These are phyloP conservation scores for Virgularia gustaviana DNA, from an alignment of 92 coral and sea anemone species.

Conservation along the genomic window DNA sequence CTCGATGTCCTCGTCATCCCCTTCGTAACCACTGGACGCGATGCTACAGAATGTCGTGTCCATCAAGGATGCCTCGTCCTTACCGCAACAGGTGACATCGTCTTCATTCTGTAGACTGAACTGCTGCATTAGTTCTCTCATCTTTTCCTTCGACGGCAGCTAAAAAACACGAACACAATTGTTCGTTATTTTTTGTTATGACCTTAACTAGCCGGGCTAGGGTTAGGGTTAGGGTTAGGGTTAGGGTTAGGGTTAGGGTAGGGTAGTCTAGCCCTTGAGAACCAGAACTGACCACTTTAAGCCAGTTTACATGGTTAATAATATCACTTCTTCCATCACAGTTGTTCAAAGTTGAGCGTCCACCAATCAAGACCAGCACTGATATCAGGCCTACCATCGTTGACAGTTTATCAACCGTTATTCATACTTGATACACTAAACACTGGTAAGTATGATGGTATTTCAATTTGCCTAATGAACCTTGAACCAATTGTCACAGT, in stretches of 20 bases:
- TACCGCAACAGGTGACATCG: slow-evolving; percentile 14
- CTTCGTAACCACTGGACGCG: slow-evolving; percentile 93
- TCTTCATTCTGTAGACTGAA: slow-evolving; percentile 16
- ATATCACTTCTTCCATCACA: too few species aligned
- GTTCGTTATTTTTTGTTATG: not conserved
- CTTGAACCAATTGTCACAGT: too few species aligned
- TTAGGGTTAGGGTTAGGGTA: too few species aligned
- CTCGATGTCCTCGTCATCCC: slow-evolving; percentile 91
- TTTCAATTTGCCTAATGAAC: too few species aligned
- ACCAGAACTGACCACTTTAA: too few species aligned
- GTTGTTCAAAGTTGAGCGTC: too few species aligned
- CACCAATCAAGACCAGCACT: too few species aligned
- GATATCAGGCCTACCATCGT: too few species aligned
- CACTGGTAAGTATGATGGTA: too few species aligned
- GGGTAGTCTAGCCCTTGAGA: not conserved
- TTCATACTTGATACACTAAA: too few species aligned
- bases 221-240: not conserved
- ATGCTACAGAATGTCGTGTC: slow-evolving; percentile 57
- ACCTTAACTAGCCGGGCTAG: not conserved
- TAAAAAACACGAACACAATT: not conserved
- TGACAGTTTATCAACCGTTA: too few species aligned
- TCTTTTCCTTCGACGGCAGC: slow-evolving; percentile 20
- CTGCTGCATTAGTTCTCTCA: slow-evolving; percentile 3
- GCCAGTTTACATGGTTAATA: too few species aligned
- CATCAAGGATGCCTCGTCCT: slow-evolving; percentile 42